A percentile compares a stretch with the other conserved stretches of the same genome.
phyloP scores from a whole-genome alignment of 2,797 vertebrate genomes.

The Sebastes nivosus region DNA sequence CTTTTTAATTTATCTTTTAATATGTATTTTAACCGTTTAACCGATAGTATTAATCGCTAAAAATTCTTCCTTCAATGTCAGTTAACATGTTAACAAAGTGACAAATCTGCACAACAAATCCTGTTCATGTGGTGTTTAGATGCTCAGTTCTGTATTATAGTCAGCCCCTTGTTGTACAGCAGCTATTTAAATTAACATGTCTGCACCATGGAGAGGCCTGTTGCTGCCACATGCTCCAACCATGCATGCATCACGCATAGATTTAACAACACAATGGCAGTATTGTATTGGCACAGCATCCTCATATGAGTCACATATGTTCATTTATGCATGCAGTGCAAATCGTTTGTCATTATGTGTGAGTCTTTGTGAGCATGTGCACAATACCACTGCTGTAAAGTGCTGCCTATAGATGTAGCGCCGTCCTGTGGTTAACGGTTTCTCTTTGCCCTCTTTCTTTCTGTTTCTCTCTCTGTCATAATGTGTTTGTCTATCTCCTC shows the following conservation, averaged over 20 bases:
- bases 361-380: not conserved
- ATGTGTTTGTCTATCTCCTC: conserved; percentile 3
- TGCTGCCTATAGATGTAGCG: not conserved
- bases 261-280: not conserved
- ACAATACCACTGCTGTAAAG: conserved; percentile 1
- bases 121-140: not conserved
- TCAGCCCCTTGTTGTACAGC: not conserved
- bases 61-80: too few relatives aligned
- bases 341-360: not conserved
- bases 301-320: not conserved
- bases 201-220: not conserved
- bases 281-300: not conserved
- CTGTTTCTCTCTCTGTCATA: conserved; percentile 19
- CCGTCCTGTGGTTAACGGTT: not conserved
- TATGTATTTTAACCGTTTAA: too few relatives aligned
- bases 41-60: too few relatives aligned
- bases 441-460: not conserved
- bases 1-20: too few relatives aligned
- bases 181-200: not conserved
- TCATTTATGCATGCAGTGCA: not conserved
- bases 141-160: not conserved
- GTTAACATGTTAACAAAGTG: not conserved
- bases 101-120: not conserved
- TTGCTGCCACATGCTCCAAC: not conserved
- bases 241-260: not conserved